These are phyloP conservation scores for Dendrocincla tyrannina DNA, from an alignment of 2,797 vertebrate species.

Conservation along the genomic window DNA sequence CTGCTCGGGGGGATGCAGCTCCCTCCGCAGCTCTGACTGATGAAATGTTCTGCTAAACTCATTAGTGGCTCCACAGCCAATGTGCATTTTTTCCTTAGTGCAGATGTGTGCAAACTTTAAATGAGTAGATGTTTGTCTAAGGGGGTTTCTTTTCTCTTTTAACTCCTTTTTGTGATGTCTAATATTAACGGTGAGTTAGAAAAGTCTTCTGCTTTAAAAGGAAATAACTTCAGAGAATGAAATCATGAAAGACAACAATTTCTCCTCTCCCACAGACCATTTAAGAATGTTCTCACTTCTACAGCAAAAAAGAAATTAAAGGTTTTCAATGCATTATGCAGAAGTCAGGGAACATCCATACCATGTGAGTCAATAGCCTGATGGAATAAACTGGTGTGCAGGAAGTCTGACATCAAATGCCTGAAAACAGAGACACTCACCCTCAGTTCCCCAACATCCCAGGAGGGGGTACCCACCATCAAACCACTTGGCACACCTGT, in stretches of 20 bases:
- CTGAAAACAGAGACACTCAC: fast-evolving
- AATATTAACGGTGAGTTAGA: too few relatives aligned
- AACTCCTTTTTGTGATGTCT: background rate
- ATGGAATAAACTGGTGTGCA: background rate
- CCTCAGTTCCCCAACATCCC: background rate
- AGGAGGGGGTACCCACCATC: background rate
- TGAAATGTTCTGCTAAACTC: background rate
- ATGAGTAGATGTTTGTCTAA: background rate
- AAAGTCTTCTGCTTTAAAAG: background rate
- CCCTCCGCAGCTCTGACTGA: background rate
- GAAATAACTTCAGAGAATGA: background rate
- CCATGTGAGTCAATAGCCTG: background rate
- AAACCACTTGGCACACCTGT: fast-evolving
- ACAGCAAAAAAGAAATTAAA: background rate
- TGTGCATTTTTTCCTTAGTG: background rate
- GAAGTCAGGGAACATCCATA: background rate
- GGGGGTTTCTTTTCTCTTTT: background rate
- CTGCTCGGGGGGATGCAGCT: background rate
- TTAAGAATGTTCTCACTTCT: background rate
- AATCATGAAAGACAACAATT: fast-evolving
- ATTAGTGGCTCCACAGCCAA: background rate
- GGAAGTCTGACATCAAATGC: background rate
- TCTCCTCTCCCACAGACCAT: background rate
- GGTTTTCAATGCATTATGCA: background rate
- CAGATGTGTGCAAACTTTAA: background rate